Conservation (phyloP, 2,888 invertebrate genomes). For the Pristionchus exspectatus region DNA sequence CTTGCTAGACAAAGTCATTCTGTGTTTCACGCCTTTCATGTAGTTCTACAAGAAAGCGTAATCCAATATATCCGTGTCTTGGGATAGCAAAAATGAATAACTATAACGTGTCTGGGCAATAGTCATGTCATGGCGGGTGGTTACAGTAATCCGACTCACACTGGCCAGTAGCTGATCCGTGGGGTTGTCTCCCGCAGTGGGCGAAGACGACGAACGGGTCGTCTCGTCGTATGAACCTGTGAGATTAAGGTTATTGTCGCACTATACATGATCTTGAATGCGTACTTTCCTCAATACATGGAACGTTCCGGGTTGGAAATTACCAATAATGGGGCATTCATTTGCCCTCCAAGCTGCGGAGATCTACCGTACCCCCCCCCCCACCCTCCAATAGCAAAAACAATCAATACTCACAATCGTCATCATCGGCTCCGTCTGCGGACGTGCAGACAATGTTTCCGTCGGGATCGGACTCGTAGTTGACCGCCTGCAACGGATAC, state of each 20-base stretch:
- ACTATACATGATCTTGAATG: background rate
- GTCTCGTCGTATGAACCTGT: slow-evolving; percentile 33
- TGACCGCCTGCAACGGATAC: slow-evolving; percentile 58
- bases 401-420: slow-evolving; percentile 45
- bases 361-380: background rate
- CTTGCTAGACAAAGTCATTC: no score
- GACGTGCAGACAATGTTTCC: slow-evolving; percentile 57
- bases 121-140: no score
- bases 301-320: background rate
- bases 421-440: slow-evolving; percentile 58
- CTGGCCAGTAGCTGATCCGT: slow-evolving; percentile 47
- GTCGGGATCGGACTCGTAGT: slow-evolving; percentile 62
- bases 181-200: background rate
- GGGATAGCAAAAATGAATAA: background rate
- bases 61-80: no score
- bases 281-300: background rate
- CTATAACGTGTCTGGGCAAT: no score
- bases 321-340: no score
- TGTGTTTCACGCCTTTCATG: background rate
- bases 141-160: background rate
- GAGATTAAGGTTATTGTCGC: background rate
- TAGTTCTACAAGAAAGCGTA: background rate
- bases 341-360: background rate
- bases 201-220: background rate
- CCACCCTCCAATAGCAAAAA: background rate